A percentile compares a stretch with the other conserved stretches of the same genome.
phyloP scores from a whole-genome alignment of 2,797 vertebrate genomes.

The Leptodactylus fallax region DNA sequence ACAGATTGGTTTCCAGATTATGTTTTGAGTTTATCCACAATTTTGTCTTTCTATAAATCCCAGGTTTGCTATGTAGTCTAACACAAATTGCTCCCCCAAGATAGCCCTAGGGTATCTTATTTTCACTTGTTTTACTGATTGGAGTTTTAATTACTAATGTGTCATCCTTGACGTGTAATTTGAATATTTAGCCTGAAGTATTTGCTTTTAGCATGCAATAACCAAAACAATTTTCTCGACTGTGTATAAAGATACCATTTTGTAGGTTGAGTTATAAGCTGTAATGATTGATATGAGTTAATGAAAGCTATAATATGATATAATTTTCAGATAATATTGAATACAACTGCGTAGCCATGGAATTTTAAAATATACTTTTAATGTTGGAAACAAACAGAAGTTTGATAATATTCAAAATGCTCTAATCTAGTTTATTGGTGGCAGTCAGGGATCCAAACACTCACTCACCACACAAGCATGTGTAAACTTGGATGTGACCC shows the following conservation, averaged over 20 bases:
- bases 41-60: conserved; percentile 21
- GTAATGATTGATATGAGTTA: neutral
- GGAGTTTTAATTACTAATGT: conserved; percentile 49
- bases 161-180: conserved; percentile 42
- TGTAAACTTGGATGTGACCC: too few species aligned
- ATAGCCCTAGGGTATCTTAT: conserved; percentile 34
- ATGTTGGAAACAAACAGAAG: neutral
- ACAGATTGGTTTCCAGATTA: conserved; percentile 14
- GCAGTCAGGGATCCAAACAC: neutral
- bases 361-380: neutral
- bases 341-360: neutral
- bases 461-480: too few species aligned
- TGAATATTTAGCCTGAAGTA: conserved; percentile 50
- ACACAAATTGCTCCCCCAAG: conserved; percentile 13
- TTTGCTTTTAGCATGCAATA: conserved; percentile 17
- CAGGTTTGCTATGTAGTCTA: conserved; percentile 23
- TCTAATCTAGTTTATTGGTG: neutral
- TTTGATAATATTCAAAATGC: neutral
- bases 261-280: neutral
- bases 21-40: neutral
- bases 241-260: conserved; percentile 10
- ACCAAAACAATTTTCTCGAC: neutral
- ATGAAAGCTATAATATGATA: neutral
- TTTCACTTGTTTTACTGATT: conserved; percentile 29
- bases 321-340: neutral